Conservation (phyloP, 2,113 vertebrate genomes). For the Ptilonorhynchus violaceus region DNA sequence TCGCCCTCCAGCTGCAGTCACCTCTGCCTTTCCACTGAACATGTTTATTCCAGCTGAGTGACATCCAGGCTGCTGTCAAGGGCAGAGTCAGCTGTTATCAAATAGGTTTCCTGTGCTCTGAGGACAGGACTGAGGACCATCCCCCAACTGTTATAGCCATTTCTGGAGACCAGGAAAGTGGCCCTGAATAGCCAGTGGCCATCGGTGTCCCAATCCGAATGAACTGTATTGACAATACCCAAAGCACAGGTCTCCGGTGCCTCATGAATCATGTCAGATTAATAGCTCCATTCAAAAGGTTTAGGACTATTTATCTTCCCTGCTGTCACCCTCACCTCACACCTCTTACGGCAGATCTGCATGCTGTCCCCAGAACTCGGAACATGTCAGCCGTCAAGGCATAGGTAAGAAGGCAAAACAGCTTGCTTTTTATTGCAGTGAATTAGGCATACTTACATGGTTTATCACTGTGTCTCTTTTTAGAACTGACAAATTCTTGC, state of each 20-base stretch:
- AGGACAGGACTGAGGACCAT: background rate
- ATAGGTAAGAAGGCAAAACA: background rate
- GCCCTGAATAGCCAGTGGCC: background rate
- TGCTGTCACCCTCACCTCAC: background rate
- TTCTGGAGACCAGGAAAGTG: background rate
- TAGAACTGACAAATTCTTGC: background rate
- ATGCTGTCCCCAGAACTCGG: background rate
- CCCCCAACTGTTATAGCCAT: accelerated
- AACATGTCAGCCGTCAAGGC: accelerated
- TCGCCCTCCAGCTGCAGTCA: background rate
- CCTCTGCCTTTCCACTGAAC: background rate
- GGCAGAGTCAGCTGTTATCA: background rate
- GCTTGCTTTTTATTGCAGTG: background rate
- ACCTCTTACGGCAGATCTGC: background rate
- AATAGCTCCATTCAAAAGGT: background rate
- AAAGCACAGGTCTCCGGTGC: background rate
- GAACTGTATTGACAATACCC: background rate
- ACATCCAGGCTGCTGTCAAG: background rate
- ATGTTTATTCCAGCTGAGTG: background rate
- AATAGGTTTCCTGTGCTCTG: background rate
- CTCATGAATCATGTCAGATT: background rate
- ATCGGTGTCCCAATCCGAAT: accelerated
- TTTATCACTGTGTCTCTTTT: background rate
- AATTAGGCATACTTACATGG: background rate
- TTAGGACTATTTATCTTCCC: background rate